These are phyloP conservation scores for Drosophila kokeensis DNA, from an alignment of 2,888 invertebrate species.

Conservation along the genomic window DNA sequence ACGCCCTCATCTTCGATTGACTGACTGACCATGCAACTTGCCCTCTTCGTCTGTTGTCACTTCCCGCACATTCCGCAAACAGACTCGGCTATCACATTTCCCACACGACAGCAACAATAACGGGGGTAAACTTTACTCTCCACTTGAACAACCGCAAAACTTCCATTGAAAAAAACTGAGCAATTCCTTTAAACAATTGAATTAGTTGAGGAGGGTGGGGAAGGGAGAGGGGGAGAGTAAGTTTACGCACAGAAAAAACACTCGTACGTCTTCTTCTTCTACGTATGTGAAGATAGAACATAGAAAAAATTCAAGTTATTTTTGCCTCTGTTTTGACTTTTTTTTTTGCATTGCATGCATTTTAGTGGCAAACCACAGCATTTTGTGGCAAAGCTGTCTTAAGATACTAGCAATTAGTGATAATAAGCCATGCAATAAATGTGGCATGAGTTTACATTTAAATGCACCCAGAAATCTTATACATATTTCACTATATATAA, in stretches of 20 bases:
- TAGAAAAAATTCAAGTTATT: background rate
- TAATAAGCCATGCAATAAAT: background rate
- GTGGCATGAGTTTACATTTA: background rate
- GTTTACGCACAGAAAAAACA: background rate
- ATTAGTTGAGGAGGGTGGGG: background rate
- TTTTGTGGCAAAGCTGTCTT: background rate
- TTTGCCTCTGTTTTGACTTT: background rate
- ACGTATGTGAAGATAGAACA: background rate
- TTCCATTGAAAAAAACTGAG: conserved; percentile 6
- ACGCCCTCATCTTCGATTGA: conserved; percentile 51
- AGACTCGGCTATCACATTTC: conserved; percentile 55
- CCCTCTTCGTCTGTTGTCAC: conserved; percentile 16
- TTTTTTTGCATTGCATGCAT: background rate
- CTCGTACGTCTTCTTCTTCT: conserved; percentile 12
- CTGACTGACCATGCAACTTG: conserved; percentile 38
- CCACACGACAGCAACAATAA: conserved; percentile 19
- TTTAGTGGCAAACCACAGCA: background rate
- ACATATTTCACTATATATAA: background rate
- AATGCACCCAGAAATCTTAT: background rate
- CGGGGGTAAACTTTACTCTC: background rate
- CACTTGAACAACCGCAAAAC: conserved; percentile 6
- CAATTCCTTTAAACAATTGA: conserved; percentile 5
- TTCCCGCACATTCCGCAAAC: conserved; percentile 65
- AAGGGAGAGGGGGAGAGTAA: background rate
- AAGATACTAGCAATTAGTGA: background rate